Conservation (phyloP, 2,113 vertebrate species). For the Sakesphorus luctuosus region DNA sequence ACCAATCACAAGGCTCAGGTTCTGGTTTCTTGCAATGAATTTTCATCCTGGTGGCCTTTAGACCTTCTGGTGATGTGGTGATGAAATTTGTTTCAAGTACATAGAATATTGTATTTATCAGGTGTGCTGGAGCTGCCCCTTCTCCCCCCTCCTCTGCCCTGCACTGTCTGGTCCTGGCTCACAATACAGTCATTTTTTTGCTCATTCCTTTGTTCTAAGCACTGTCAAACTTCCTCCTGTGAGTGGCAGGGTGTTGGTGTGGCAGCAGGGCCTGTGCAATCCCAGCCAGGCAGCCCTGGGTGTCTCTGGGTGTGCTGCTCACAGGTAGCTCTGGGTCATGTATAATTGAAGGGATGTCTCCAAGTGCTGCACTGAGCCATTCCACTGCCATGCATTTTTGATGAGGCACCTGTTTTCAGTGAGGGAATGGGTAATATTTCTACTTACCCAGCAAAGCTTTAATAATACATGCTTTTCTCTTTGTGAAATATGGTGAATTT, state of each 20-base stretch:
- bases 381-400: constrained; percentile 57
- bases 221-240: not conserved
- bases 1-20: not conserved
- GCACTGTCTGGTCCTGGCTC: not conserved
- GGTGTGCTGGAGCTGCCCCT: not conserved
- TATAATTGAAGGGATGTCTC: constrained; percentile 58
- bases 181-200: not conserved
- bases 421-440: constrained; percentile 50
- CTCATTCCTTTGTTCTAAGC: not conserved
- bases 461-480: constrained; percentile 61
- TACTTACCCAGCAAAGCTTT: constrained; percentile 51
- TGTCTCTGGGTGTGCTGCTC: not conserved
- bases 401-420: constrained; percentile 64
- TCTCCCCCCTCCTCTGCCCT: not conserved
- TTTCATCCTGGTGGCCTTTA: not conserved
- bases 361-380: constrained; percentile 40
- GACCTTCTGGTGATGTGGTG: constrained; percentile 12
- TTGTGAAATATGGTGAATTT: constrained; percentile 26
- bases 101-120: not conserved
- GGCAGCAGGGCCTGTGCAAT: constrained; percentile 29
- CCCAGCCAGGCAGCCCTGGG: not conserved
- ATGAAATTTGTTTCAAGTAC: not conserved
- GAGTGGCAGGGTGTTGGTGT: not conserved
- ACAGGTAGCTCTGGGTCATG: constrained; percentile 51
- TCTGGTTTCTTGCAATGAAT: not conserved